A percentile compares a stretch with the other conserved stretches of the same genome.
Evolutionary conservation across 2,113 vertebrate species (phyloP).

Genomic region (Anarrhichthys ocellatus): DNA sequence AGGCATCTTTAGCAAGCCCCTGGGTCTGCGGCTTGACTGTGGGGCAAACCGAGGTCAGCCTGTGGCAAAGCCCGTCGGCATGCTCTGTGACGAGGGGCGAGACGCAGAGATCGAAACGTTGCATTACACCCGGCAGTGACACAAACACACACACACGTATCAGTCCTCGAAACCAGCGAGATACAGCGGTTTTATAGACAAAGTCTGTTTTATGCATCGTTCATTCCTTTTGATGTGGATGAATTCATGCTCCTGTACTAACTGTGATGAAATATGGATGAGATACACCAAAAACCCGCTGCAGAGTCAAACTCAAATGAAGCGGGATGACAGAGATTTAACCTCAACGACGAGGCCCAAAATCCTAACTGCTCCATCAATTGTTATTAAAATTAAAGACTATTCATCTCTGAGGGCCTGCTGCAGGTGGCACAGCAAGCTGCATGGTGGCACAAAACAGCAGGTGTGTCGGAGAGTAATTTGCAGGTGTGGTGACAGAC

Average conservation of each 20-base stretch:
- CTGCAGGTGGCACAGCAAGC: not conserved
- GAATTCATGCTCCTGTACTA: slow-evolving; percentile 41
- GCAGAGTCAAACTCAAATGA: slow-evolving; percentile 31
- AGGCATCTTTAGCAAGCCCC: slow-evolving; percentile 97
- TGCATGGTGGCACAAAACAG: slow-evolving; percentile 11
- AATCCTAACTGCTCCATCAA: slow-evolving; percentile 45
- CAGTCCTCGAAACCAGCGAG: slow-evolving; percentile 24
- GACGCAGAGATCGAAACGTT: slow-evolving; percentile 18
- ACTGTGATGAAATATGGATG: slow-evolving; percentile 63
- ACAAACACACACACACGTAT: not conserved
- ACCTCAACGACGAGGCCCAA: slow-evolving; percentile 36
- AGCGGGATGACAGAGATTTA: slow-evolving; percentile 49
- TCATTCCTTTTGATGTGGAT: slow-evolving; percentile 47
- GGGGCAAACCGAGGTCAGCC: slow-evolving; percentile 95
- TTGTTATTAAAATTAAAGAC: slow-evolving; percentile 57
- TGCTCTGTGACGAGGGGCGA: slow-evolving; percentile 85
- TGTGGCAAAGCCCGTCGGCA: slow-evolving; percentile 96
- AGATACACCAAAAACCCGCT: slow-evolving; percentile 33
- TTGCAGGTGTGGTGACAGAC: slow-evolving; percentile 44
- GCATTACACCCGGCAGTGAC: slow-evolving; percentile 19
- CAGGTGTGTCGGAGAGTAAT: slow-evolving; percentile 29
- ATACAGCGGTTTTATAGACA: slow-evolving; percentile 5
- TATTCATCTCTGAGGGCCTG: slow-evolving; percentile 37
- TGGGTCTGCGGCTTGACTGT: slow-evolving; percentile 99
- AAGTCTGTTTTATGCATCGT: slow-evolving; percentile 33